A percentile compares a stretch with the other conserved stretches of the same genome.
Evolutionary conservation across 2,797 vertebrate species (phyloP).

Genomic region (Cossypha heuglini): DNA sequence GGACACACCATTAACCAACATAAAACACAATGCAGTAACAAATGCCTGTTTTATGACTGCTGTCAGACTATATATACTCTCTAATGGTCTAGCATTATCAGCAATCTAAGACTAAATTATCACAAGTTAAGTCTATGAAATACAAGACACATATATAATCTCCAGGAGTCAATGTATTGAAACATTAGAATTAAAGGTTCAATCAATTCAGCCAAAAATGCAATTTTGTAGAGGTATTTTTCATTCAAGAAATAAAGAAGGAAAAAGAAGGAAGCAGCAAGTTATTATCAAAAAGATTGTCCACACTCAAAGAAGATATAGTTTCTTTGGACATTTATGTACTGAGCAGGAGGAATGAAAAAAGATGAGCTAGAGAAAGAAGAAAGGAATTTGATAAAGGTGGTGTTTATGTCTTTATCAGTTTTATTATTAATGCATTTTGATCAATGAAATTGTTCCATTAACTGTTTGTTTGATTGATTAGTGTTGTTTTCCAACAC

Average conservation of each 20-base stretch:
- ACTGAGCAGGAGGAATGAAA: neutral
- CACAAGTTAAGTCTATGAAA: constrained; percentile 73
- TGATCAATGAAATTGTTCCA: neutral
- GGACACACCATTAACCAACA: constrained; percentile 71
- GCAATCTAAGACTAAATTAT: constrained; percentile 74
- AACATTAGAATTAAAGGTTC: constrained; percentile 72
- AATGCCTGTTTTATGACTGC: constrained; percentile 78
- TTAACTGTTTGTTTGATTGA: neutral
- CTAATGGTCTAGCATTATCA: constrained; percentile 71
- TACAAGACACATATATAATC: constrained; percentile 71
- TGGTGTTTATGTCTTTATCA: neutral
- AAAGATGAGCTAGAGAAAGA: neutral
- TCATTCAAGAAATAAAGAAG: constrained; percentile 22
- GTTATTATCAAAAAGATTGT: constrained; percentile 17
- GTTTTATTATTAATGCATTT: constrained; percentile 3
- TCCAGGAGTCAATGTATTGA: constrained; percentile 57
- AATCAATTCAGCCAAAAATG: constrained; percentile 71
- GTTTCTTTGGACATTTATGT: constrained; percentile 32
- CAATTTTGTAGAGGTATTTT: constrained; percentile 56
- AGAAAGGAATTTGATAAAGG: neutral
- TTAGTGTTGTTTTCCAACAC: constrained; percentile 2
- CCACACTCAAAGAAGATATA: constrained; percentile 3
- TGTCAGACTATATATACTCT: constrained; percentile 80
- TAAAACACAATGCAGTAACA: constrained; percentile 75
- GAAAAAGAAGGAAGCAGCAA: constrained; percentile 18